phyloP scores from a whole-genome alignment of 2,797 vertebrate genomes.

The Poeciliopsis turneri region DNA sequence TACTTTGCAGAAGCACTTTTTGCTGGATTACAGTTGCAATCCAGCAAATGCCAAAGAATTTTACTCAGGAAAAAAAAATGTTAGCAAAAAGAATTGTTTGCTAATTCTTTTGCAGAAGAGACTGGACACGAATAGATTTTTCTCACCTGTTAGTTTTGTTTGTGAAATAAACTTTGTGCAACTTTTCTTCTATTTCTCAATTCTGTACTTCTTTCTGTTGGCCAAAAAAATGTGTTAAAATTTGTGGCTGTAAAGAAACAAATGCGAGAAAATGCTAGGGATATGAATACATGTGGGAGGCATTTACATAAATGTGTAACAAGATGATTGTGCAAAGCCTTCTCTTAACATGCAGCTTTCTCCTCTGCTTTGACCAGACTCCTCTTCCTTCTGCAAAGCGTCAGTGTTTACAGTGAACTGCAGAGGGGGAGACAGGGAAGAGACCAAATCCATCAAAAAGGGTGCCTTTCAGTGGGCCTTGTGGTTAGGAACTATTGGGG shows the following conservation, averaged over 20 bases:
- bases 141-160: background rate
- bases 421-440: constrained; percentile 54
- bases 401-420: constrained; percentile 79
- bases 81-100: no score
- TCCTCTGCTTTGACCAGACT: constrained; percentile 76
- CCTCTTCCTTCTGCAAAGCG: constrained; percentile 92
- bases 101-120: background rate
- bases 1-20: background rate
- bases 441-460: constrained; percentile 35
- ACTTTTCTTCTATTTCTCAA: background rate
- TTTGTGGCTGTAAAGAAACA: background rate
- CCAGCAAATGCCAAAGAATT: no score
- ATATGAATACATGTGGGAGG: background rate
- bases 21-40: no score
- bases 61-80: no score
- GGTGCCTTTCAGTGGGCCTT: constrained; percentile 87
- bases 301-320: background rate
- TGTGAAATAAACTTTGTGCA: background rate
- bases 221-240: background rate
- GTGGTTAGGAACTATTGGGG: constrained; percentile 87
- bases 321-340: background rate
- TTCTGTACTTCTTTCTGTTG: background rate
- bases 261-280: background rate
- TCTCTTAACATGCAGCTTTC: background rate
- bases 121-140: background rate